These are phyloP conservation scores for Clavelina lepadiformis DNA, from an alignment of 23 tunicate genomes.

Conservation along the genomic window DNA sequence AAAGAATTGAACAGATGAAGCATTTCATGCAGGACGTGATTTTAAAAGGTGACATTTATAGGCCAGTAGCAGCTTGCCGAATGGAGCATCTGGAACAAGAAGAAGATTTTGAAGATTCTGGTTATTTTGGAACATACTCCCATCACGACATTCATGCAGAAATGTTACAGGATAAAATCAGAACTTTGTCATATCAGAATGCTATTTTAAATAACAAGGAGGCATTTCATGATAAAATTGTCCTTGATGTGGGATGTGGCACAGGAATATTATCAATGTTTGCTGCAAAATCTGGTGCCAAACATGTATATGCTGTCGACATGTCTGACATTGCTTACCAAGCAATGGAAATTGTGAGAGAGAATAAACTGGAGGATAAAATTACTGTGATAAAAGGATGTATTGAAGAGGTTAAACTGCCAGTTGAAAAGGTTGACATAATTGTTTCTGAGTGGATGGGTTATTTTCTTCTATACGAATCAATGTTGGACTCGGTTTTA, in stretches of 20 bases:
- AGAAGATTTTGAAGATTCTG: conserved; percentile 94
- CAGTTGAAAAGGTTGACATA: conserved; percentile 70
- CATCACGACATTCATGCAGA: conserved; percentile 97
- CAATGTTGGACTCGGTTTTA: conserved; percentile 92
- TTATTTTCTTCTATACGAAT: conserved; percentile 87
- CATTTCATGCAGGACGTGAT: conserved; percentile 82
- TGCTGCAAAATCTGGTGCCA: conserved; percentile 91
- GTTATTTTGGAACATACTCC: conserved; percentile 81
- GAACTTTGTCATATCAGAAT: conserved; percentile 81
- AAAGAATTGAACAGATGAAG: conserved; percentile 60
- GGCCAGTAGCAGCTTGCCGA: conserved; percentile 90
- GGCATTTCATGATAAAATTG: conserved; percentile 63
- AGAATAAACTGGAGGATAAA: conserved; percentile 75
- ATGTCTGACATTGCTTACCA: conserved; percentile 96
- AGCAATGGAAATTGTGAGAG: conserved; percentile 78
- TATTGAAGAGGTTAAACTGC: conserved; percentile 68
- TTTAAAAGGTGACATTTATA: conserved; percentile 51
- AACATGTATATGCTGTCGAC: conserved; percentile 92
- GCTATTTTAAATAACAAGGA: conserved; percentile 63
- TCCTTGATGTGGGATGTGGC: conserved; percentile 98
- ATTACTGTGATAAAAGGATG: conserved; percentile 76
- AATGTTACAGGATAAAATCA: conserved; percentile 87
- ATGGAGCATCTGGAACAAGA: conserved; percentile 26
- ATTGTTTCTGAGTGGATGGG: conserved; percentile 99
- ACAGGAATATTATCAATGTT: conserved; percentile 97